Evolutionary conservation across 2,888 invertebrate species (phyloP).

Genomic region (Lingula anatina): DNA sequence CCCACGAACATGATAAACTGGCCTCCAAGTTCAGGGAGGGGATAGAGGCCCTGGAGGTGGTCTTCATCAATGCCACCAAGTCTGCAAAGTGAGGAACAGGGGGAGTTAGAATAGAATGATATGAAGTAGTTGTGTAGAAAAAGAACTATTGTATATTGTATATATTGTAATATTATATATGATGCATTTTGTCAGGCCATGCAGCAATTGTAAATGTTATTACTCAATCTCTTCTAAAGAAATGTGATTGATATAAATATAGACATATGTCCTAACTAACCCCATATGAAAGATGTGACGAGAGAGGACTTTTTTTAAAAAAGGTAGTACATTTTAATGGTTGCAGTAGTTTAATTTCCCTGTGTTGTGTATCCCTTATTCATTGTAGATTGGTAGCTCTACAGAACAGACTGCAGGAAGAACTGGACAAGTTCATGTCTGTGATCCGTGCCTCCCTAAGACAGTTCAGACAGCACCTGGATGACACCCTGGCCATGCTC

Average conservation of each 20-base stretch:
- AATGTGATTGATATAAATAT: no score
- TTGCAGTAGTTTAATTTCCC: neutral
- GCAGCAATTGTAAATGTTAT: no score
- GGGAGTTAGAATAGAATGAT: no score
- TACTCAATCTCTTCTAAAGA: no score
- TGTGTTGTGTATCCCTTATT: neutral
- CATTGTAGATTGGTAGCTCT: constrained; percentile 41
- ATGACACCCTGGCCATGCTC: constrained; percentile 47
- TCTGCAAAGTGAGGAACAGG: constrained; percentile 34
- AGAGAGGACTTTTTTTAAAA: no score
- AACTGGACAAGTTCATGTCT: constrained; percentile 48
- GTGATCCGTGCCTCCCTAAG: constrained; percentile 45
- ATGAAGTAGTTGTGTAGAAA: no score
- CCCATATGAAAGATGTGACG: no score
- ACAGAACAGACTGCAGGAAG: constrained; percentile 42
- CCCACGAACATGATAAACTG: constrained; percentile 38
- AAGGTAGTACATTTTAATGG: no score
- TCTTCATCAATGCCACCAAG: constrained; percentile 50
- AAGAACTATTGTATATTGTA: no score
- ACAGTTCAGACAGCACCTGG: constrained; percentile 46
- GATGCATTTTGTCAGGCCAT: no score
- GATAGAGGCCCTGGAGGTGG: constrained; percentile 42
- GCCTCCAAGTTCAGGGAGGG: constrained; percentile 39
- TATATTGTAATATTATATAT: no score
- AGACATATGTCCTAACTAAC: no score